Conservation (phyloP, 2,113 vertebrate species). For the Chaetura pelagica region DNA sequence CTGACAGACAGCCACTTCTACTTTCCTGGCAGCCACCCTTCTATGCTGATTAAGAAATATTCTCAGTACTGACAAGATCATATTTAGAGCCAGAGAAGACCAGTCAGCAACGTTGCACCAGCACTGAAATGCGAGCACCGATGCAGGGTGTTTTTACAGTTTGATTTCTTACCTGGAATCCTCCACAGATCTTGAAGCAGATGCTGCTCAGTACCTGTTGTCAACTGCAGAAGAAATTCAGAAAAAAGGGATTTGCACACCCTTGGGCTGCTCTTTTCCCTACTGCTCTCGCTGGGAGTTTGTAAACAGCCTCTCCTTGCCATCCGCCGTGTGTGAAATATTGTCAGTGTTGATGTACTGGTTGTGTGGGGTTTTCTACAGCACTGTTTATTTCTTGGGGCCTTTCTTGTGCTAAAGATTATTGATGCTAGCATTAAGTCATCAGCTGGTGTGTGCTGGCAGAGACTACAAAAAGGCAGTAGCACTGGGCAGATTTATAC, state of each 20-base stretch:
- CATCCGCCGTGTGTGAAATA: neutral
- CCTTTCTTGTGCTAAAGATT: constrained; percentile 11
- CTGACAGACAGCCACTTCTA: constrained; percentile 55
- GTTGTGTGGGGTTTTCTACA: neutral
- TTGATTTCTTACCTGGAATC: neutral
- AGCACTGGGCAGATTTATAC: neutral
- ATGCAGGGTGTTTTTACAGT: neutral
- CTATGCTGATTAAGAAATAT: constrained; percentile 67
- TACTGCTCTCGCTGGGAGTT: neutral
- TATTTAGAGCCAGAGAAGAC: constrained; percentile 42
- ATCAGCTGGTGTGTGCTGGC: neutral
- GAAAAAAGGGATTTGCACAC: neutral
- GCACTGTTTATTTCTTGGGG: neutral
- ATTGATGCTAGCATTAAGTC: neutral
- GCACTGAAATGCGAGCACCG: neutral
- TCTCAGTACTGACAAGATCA: constrained; percentile 61
- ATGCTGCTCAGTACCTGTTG: neutral
- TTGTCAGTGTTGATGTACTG: neutral
- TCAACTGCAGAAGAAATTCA: neutral
- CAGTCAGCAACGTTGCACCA: constrained; percentile 18
- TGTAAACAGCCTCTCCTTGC: constrained; percentile 13
- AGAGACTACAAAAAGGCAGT: neutral
- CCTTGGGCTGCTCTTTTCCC: neutral
- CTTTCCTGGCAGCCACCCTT: constrained; percentile 61
- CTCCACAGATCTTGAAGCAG: neutral